Evolutionary conservation across 2,797 vertebrate species (phyloP), one percentile per base, ranked within the genome.

Genomic region (Chloroceryle inda): DNA sequence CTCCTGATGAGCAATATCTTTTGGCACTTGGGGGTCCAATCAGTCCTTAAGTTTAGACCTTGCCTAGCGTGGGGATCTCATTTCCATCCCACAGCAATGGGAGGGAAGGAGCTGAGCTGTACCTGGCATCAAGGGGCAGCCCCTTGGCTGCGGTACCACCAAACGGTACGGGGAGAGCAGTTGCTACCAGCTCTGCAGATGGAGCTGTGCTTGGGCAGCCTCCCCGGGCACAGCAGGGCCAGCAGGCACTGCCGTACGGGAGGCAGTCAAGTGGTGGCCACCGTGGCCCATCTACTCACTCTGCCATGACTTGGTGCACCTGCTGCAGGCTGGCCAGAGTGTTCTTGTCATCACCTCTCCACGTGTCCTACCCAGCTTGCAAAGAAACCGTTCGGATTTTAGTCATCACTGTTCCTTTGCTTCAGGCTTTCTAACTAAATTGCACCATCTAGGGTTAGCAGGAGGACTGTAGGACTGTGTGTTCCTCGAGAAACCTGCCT

Each of bases 391-490:
- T 35, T 29, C 16, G 15, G 8, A 45, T 68, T 47, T 23, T 22
- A 8, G 1, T 14, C 29, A 6, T 7, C 37, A 11, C 26, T 2
- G 31, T 6, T 52, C 10, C n/a, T 62, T 52, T 24, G 58, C 31
- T 37, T 11, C 38, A 52, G 62, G 74, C 31, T 96, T 74, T 52
- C 44, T 53, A 49, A 80, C 58, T 47, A 49, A 93, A 92, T 58
- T 53, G 96, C 94, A 84, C 94, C 95, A 95, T 62, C 96, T 96
- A 95, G 79, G 58, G 89, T 78, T 44, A 16, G 68, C 12, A 20
- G 12, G 56, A 35, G 26, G 75, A n/a, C 40, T 44, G 91, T 69
- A 47, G 38, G 37, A 35, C 5, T 31, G 58, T 31, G 11, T n/a
- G 13, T 61, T 5, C 3, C 44, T 27, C 26, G 21, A 66, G 27